Conservation (phyloP, 2,797 vertebrate genomes). For the Melanotaenia parkinsoni region DNA sequence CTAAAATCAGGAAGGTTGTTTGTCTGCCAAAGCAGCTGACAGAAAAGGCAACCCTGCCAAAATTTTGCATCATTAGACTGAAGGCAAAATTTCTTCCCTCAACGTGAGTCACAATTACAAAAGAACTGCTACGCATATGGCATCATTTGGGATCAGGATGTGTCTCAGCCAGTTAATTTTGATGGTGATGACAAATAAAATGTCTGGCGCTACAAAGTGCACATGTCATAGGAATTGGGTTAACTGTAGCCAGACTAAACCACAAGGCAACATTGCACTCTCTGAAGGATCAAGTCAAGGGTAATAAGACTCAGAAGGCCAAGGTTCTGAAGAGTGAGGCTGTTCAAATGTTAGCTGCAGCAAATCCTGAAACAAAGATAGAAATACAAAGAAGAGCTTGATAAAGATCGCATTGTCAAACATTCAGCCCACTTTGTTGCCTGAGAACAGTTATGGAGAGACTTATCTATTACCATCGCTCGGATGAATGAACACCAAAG, state of each 20-base stretch:
- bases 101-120: constrained; percentile 52
- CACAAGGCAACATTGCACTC: constrained; percentile 36
- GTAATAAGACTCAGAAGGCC: constrained; percentile 24
- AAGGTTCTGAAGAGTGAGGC: constrained; percentile 27
- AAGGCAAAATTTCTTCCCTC: constrained; percentile 39
- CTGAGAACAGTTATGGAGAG: constrained; percentile 24
- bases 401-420: constrained; percentile 19
- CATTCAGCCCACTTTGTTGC: constrained; percentile 13
- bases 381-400: constrained; percentile 32
- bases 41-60: constrained; percentile 30
- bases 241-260: constrained; percentile 54
- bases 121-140: constrained; percentile 43
- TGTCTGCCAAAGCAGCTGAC: constrained; percentile 28
- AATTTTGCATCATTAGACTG: constrained; percentile 26
- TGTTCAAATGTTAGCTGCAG: constrained; percentile 24
- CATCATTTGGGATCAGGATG: constrained; percentile 64
- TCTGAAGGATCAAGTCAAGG: constrained; percentile 55
- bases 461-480: constrained; percentile 25
- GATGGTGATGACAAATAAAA: constrained; percentile 60
- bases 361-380: constrained; percentile 17
- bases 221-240: constrained; percentile 59
- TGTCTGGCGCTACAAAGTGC: constrained; percentile 55
- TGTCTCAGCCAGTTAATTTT: constrained; percentile 46
- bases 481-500: constrained; percentile 39
- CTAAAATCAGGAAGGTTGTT: constrained; percentile 10